Conservation (phyloP, 2,797 vertebrate genomes). For the Amblyraja radiata region DNA sequence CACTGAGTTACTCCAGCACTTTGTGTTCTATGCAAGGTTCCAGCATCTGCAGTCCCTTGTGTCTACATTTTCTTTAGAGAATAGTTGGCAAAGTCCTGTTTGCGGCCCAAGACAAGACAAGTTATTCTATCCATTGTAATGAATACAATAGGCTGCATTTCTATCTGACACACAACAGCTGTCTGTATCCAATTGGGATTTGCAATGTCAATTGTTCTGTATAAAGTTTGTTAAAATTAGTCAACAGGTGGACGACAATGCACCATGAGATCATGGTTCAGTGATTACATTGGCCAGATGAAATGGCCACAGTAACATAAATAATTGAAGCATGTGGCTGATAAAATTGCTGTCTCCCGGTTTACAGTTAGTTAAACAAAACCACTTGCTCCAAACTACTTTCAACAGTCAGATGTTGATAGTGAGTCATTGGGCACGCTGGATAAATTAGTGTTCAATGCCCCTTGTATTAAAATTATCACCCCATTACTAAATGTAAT, state of each 20-base stretch:
- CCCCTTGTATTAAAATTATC: neutral
- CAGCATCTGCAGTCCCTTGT: too few relatives aligned
- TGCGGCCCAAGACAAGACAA: neutral
- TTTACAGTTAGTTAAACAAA: neutral
- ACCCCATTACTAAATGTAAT: neutral
- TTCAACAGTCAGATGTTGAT: neutral
- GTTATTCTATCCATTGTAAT: neutral
- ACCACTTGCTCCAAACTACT: neutral
- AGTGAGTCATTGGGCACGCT: neutral
- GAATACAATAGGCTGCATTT: neutral
- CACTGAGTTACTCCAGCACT: too few relatives aligned
- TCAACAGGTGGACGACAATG: neutral
- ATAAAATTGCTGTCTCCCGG: neutral
- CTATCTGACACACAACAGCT: neutral
- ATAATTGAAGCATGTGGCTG: neutral
- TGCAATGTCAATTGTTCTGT: neutral
- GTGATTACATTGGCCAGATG: neutral
- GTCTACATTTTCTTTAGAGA: too few relatives aligned
- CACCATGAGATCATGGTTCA: constrained; percentile 1
- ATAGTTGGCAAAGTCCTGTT: too few relatives aligned
- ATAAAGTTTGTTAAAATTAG: constrained; percentile 21
- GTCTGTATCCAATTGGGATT: neutral
- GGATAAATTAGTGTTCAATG: neutral
- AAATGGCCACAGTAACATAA: neutral
- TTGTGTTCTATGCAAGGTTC: too few relatives aligned